A percentile compares a stretch with the other conserved stretches of the same genome.
Conservation (phyloP, 2,113 vertebrate species). For the Periophthalmus modestus region DNA sequence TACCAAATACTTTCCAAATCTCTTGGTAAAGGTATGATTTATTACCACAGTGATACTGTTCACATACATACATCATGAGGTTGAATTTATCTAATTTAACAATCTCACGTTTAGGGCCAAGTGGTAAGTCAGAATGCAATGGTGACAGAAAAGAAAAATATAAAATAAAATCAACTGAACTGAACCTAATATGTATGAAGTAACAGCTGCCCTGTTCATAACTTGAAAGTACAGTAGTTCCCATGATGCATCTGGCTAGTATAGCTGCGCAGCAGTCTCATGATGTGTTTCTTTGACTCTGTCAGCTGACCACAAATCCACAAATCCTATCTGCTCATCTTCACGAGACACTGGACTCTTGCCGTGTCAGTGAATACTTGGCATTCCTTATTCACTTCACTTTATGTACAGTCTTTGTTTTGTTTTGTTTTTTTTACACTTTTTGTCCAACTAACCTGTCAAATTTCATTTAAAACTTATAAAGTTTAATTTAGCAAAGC, state of each 20-base stretch:
- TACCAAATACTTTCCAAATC: too few species aligned
- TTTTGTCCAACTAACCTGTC: neutral
- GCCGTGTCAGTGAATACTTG: slow-evolving; percentile 3
- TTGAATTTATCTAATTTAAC: too few species aligned
- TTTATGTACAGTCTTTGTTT: neutral
- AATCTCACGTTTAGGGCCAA: too few species aligned
- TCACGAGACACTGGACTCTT: slow-evolving; percentile 1
- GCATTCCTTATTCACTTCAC: neutral
- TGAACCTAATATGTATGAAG: neutral
- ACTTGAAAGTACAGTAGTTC: neutral
- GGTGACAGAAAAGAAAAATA: neutral
- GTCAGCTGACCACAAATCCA: slow-evolving; percentile 23
- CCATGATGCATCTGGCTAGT: neutral
- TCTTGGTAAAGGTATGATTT: too few species aligned
- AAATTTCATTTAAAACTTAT: neutral
- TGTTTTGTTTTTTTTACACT: neutral
- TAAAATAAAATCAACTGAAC: neutral
- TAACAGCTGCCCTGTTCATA: neutral
- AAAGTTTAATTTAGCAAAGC: neutral
- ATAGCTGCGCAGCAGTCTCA: neutral
- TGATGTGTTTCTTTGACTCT: neutral
- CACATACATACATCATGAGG: too few species aligned
- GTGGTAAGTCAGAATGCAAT: too few species aligned
- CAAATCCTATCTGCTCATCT: slow-evolving; percentile 40
- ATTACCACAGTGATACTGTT: too few species aligned